A percentile compares a stretch with the other conserved stretches of the same genome.
Evolutionary conservation across 2,113 vertebrate species (phyloP).

Genomic region (Nycticebus coucang): DNA sequence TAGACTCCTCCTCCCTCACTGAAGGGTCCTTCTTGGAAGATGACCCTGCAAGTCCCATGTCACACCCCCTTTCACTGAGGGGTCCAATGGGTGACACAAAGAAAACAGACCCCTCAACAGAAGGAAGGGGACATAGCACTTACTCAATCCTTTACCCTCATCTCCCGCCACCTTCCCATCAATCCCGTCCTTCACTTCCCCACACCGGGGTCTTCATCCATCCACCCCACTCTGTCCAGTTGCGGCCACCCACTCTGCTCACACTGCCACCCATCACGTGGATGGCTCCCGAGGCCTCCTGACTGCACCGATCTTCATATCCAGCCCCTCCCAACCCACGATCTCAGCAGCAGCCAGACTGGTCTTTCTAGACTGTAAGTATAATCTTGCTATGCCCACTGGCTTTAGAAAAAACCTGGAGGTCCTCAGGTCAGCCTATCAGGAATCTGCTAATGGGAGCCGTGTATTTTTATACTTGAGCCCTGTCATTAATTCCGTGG

Average conservation of each 20-base stretch:
- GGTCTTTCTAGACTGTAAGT: not conserved
- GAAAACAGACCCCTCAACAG: accelerated
- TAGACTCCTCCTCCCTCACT: not conserved
- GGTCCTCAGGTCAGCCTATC: not conserved
- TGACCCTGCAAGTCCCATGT: too few species aligned
- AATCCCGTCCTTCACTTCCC: not conserved
- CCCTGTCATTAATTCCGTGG: not conserved
- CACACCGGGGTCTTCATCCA: not conserved
- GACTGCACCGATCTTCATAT: not conserved
- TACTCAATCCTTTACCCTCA: not conserved
- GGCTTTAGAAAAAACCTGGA: not conserved
- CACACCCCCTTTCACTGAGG: not conserved
- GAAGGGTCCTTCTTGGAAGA: too few species aligned
- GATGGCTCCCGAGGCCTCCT: not conserved
- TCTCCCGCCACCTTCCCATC: not conserved
- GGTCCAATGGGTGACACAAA: not conserved
- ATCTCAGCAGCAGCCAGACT: not conserved
- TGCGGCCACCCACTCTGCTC: not conserved
- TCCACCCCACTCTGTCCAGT: not conserved
- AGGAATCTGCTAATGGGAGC: not conserved
- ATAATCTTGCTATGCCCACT: too few species aligned
- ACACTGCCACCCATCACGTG: not conserved
- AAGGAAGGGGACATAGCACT: accelerated
- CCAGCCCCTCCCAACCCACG: not conserved
- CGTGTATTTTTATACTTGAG: not conserved